These are phyloP conservation scores for Drosophila ercepeae DNA, from an alignment of 1,140 invertebrate genomes.

Conservation along the genomic window DNA sequence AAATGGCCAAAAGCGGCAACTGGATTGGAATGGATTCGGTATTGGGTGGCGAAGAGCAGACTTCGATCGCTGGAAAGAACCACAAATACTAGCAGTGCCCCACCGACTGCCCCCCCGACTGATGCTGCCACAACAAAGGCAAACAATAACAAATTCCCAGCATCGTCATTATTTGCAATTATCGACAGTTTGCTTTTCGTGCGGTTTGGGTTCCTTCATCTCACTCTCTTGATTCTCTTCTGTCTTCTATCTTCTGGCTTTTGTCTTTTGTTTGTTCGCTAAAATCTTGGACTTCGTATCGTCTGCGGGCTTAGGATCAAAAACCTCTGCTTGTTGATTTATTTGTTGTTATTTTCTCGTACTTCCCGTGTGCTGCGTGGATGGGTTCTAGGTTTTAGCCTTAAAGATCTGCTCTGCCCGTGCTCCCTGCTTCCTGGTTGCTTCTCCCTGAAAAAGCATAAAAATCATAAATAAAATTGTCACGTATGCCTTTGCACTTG, in stretches of 20 bases:
- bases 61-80: constrained; percentile 42
- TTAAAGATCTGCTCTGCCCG: constrained; percentile 64
- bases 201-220: constrained; percentile 55
- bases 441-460: constrained; percentile 57
- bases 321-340: constrained; percentile 62
- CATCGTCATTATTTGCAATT: constrained; percentile 79
- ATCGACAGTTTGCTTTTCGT: constrained; percentile 74
- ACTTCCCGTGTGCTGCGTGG: constrained; percentile 38
- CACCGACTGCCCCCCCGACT: constrained; percentile 3
- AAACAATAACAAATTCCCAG: constrained; percentile 63
- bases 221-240: too few species aligned
- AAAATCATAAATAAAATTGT: constrained; percentile 75
- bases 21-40: constrained; percentile 12
- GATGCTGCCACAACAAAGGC: constrained; percentile 30
- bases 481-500: constrained; percentile 61
- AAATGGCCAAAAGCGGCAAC: constrained; percentile 61
- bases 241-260: too few species aligned
- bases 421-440: too few species aligned
- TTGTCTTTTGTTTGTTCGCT: constrained; percentile 53
- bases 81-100: constrained; percentile 33
- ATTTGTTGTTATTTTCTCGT: constrained; percentile 39
- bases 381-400: constrained; percentile 57
- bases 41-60: neutral
- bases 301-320: constrained; percentile 66
- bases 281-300: constrained; percentile 55